Base-by-base conservation (phyloP, 2,888 invertebrate species). In the Cheilosia urbana region DNA sequence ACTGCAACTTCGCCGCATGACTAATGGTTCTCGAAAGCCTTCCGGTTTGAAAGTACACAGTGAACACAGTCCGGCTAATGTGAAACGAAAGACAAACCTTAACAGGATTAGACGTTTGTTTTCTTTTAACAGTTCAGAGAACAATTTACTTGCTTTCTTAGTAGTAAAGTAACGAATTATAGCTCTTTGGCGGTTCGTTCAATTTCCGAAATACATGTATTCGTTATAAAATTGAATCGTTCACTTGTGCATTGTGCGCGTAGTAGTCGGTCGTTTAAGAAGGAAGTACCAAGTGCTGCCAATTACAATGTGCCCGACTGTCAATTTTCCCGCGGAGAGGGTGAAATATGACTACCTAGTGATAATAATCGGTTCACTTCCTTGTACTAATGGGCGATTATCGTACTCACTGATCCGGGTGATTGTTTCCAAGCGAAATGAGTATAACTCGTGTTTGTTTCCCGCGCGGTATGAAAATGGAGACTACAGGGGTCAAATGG, bases 11-110 rank as follows among this genome's bases (percentile, higher is more conserved):
- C 4, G 37, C 13, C 45, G 19, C 57, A 78, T 82, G 82, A 82
- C 82, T 82, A 77, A 77, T 77, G 30, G 40, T 9, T 17, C 7
- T 40, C 47, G 58, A 76, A 72, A 72, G 82, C 62, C 72, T 82
- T 82, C 82, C 82, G 82, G 82, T 77, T 82, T 72, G 82, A 82
- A 82, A 82, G 78, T 77, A 24, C 47, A n/a, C 19, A 21, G 78
- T 77, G 19, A 37, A n/a, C n/a, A 30, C 27, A 42, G 37, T 21
- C 55, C 53, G 45, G n/a, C 37, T 66, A n/a, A 47, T 19, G 17
- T 7, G 17, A 76, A n/a, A 40, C 15, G 49, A 55, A 49, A 57
- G 30, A 63, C 45, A 77, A 47, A 66, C 71, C 53, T 65, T 37
- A 71, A 40, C 72, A 45, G 30, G 57, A 58, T 58, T 42, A 19